Conservation (phyloP, 2,113 vertebrate species). For the Pungitius pungitius region DNA sequence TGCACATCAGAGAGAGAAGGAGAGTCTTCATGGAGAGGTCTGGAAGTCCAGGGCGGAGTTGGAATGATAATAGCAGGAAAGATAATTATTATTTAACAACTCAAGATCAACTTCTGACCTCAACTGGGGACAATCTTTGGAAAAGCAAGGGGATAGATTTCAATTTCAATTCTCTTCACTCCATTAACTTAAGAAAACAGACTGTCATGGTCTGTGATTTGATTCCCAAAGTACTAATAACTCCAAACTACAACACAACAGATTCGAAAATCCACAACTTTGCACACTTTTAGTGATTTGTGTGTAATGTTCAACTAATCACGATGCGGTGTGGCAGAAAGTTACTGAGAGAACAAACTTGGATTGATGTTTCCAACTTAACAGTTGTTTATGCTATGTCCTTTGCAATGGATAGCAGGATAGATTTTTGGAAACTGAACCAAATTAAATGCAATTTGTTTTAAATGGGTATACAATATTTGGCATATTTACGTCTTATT, state of each 20-base stretch:
- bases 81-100: slow-evolving; percentile 32
- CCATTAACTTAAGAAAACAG: not conserved
- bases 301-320: not conserved
- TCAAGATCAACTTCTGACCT: slow-evolving; percentile 40
- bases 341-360: not conserved
- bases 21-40: not conserved
- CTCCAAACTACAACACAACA: not conserved
- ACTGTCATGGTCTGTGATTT: not conserved
- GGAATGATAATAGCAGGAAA: slow-evolving; percentile 50
- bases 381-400: not conserved
- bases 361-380: not conserved
- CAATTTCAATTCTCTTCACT: not conserved
- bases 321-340: not conserved
- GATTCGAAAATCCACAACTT: too few species aligned
- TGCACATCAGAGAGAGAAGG: slow-evolving; percentile 9
- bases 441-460: not conserved
- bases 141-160: not conserved
- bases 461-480: not conserved
- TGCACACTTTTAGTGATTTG: not conserved
- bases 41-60: slow-evolving; percentile 35
- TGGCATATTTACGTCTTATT: not conserved
- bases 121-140: not conserved
- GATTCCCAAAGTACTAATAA: not conserved
- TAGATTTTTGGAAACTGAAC: not conserved
- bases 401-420: not conserved